A percentile compares a stretch with the other conserved stretches of the same genome.
phyloP scores from a whole-genome alignment of 2,888 invertebrate genomes.

The Stomorhina lunata region DNA sequence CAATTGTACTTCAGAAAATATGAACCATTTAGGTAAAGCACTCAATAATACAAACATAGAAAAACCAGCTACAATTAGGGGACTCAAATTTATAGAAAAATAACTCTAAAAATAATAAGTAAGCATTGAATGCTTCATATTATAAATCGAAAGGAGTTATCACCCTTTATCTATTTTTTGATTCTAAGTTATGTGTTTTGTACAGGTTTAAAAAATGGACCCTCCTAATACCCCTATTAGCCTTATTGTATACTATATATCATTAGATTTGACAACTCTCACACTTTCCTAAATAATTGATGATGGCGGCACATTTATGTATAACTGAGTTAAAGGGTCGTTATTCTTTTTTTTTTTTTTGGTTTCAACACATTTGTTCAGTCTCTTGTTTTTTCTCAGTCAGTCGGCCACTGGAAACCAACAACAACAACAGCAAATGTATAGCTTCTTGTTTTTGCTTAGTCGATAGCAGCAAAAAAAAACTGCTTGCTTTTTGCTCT shows the following conservation, averaged over 20 bases:
- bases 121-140: too few relatives aligned
- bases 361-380: conserved; percentile 41
- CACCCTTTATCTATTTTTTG: too few relatives aligned
- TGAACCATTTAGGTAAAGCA: conserved; percentile 23
- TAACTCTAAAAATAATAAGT: too few relatives aligned
- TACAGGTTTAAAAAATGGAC: background rate
- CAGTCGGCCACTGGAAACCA: background rate
- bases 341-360: background rate
- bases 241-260: conserved; percentile 7
- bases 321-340: conserved; percentile 32
- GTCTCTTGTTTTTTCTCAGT: conserved; percentile 3
- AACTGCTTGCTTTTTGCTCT: background rate
- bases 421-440: background rate
- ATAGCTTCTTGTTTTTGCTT: background rate
- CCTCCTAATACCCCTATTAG: background rate
- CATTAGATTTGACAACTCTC: conserved; percentile 39
- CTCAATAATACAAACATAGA: background rate
- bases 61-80: too few relatives aligned
- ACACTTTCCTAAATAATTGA: background rate
- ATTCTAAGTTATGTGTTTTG: too few relatives aligned
- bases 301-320: conserved; percentile 1
- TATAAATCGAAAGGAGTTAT: too few relatives aligned
- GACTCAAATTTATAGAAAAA: too few relatives aligned
- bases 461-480: background rate
- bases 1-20: conserved; percentile 46